A percentile compares a stretch with the other conserved stretches of the same genome.
These are phyloP conservation scores for Achatina immaculata DNA, from an alignment of 1,140 invertebrate species.

Conservation along the genomic window DNA sequence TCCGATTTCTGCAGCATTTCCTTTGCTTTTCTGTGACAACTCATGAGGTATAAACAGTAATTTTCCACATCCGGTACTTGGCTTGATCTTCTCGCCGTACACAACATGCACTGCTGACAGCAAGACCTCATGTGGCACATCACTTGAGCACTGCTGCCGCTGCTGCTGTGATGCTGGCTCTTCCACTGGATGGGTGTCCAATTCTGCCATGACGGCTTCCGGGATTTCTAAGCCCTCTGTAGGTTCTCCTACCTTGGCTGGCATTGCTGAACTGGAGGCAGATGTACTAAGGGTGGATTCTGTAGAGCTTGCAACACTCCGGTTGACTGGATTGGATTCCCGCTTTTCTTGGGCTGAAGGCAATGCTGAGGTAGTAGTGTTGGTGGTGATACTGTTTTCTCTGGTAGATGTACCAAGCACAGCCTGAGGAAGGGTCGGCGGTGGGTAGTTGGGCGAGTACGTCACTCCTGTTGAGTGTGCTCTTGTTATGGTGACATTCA, in stretches of 20 bases:
- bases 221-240: not conserved
- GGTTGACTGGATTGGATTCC: not conserved
- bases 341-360: not conserved
- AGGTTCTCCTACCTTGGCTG: not conserved
- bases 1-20: not conserved
- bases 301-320: not conserved
- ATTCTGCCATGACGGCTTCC: not conserved
- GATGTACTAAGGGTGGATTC: not conserved
- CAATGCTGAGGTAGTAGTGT: slow-evolving; percentile 2
- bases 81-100: slow-evolving; percentile 13
- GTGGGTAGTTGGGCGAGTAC: not conserved
- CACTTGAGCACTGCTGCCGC: too few species aligned
- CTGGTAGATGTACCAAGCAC: not conserved
- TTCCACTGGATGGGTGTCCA: not conserved
- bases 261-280: not conserved
- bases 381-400: not conserved
- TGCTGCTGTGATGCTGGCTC: not conserved
- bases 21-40: not conserved
- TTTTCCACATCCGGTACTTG: slow-evolving; percentile 16
- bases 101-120: too few species aligned
- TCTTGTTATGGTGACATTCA: not conserved
- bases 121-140: not conserved
- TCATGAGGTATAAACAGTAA: not conserved
- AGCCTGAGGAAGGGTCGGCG: not conserved
- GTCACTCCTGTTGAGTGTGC: not conserved